Conservation (phyloP, 2,888 invertebrate species). For the Tipula vernalis region DNA sequence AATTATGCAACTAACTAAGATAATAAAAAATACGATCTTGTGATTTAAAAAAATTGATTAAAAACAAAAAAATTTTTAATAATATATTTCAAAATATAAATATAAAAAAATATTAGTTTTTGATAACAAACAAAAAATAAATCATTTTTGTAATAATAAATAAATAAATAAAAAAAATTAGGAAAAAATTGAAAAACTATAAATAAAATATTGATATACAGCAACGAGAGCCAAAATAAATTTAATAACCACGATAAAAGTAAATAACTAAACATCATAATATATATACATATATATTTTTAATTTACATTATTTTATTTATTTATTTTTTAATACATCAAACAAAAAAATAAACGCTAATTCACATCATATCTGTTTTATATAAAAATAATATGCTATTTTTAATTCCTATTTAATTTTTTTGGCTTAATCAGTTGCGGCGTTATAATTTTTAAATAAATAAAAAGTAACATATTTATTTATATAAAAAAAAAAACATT, state of each 20-base stretch:
- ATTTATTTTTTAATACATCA: background rate
- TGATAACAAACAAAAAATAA: conserved; percentile 8
- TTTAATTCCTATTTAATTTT: background rate
- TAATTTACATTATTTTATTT: background rate
- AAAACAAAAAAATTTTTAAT: conserved; percentile 7
- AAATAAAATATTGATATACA: conserved; percentile 5
- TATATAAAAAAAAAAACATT: background rate
- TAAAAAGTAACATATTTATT: background rate
- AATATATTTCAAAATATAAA: background rate
- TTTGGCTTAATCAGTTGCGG: background rate
- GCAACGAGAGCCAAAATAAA: conserved; percentile 9
- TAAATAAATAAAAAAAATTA: background rate
- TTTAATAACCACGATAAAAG: background rate
- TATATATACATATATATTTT: background rate
- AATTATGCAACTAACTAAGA: conserved; percentile 5
- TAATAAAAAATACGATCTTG: conserved; percentile 10
- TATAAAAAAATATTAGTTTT: conserved; percentile 7
- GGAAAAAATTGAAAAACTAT: background rate
- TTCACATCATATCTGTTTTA: background rate
- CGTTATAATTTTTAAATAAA: background rate
- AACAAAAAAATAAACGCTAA: background rate
- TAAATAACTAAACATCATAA: background rate
- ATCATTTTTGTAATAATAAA: conserved; percentile 7
- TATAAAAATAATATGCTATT: background rate
- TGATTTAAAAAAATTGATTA: conserved; percentile 7